phyloP scores from a whole-genome alignment of 2,797 vertebrate species.

The Strix occidentalis region DNA sequence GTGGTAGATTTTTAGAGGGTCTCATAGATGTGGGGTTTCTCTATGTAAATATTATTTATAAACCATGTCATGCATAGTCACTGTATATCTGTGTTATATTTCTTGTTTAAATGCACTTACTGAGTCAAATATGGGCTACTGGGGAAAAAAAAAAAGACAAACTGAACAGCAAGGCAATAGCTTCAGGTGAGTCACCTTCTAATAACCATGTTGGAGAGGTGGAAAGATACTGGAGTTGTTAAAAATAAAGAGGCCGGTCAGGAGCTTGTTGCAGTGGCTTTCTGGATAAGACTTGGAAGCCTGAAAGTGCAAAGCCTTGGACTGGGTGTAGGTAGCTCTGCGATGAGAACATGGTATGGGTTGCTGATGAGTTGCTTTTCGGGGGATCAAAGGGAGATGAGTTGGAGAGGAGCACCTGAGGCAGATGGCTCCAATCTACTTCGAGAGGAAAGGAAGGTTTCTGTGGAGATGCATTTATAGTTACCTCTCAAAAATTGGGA shows the following conservation, averaged over 20 bases:
- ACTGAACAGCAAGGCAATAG: background rate
- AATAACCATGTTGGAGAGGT: background rate
- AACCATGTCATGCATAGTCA: background rate
- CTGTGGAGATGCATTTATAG: background rate
- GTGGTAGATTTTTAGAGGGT: background rate
- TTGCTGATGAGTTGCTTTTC: background rate
- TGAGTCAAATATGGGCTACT: background rate
- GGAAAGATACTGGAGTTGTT: background rate
- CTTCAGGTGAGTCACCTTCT: background rate
- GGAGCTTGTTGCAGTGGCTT: background rate
- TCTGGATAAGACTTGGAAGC: background rate
- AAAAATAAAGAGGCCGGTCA: background rate
- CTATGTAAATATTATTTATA: background rate
- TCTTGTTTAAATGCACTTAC: background rate
- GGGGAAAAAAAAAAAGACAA: background rate
- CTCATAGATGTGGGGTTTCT: background rate
- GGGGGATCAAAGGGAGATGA: accelerated
- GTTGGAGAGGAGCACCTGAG: background rate
- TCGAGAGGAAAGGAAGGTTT: background rate
- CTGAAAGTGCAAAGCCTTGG: background rate
- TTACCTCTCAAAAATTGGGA: background rate
- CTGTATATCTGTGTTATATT: background rate
- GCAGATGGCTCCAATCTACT: background rate
- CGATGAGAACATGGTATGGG: background rate
- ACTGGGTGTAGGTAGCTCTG: background rate